Evolutionary conservation across 2,113 vertebrate species (phyloP).

Genomic region (Ptyas mucosa): DNA sequence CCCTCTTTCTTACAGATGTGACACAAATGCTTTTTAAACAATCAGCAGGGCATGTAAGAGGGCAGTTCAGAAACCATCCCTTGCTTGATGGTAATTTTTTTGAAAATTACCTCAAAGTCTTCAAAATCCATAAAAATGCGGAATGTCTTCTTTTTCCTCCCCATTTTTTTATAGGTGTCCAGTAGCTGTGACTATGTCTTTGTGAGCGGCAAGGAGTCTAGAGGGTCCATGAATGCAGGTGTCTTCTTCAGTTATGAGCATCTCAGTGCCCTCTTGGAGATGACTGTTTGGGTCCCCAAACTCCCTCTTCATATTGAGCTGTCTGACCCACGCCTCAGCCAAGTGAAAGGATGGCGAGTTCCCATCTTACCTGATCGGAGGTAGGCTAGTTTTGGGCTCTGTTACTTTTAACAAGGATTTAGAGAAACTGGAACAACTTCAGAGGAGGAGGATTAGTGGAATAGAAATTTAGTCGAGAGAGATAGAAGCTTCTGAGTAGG

Average conservation of each 20-base stretch:
- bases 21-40: neutral
- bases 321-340: conserved; percentile 84
- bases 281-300: conserved; percentile 97
- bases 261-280: conserved; percentile 87
- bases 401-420: neutral
- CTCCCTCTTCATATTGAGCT: conserved; percentile 91
- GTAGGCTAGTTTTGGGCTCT: conserved; percentile 59
- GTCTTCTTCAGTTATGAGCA: conserved; percentile 95
- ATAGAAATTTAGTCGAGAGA: neutral
- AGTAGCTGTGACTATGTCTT: conserved; percentile 97
- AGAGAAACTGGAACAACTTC: neutral
- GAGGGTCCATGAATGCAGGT: conserved; percentile 91
- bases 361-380: conserved; percentile 90
- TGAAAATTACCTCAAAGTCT: neutral
- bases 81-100: neutral
- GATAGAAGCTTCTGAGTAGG: neutral
- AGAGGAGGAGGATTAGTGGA: neutral
- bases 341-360: conserved; percentile 98
- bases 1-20: neutral
- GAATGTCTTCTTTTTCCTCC: neutral
- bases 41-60: neutral
- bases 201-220: conserved; percentile 93
- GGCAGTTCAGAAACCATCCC: neutral
- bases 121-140: neutral
- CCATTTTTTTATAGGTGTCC: conserved; percentile 76